Evolutionary conservation across 2,888 invertebrate genomes (phyloP), one percentile per base, ranked within the genome.

Genomic region (Chymomyza fuscimana): DNA sequence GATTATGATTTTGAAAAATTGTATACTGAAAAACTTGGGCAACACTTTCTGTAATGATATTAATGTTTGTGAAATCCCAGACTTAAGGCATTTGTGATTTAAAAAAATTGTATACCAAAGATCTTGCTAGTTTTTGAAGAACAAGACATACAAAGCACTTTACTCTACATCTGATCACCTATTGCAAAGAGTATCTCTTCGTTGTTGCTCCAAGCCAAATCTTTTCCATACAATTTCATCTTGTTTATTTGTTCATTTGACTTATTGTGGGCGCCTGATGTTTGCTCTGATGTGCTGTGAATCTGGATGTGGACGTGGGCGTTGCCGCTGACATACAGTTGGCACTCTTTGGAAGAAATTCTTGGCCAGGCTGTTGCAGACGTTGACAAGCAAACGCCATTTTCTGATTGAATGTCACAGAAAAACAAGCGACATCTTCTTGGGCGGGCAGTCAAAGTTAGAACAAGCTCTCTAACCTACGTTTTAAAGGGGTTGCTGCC

Each of bases 371-470:
- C 76, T 77, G 79, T 84, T 76, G 81, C 86, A 86, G 83, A 86
- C 86, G 86, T 89, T 89, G 90, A 89, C 89, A 90, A 88, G 89
- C 83, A 88, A 88, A 90, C 89, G 89, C 89, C 89, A 90, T 89
- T 89, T 83, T 83, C 80, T 89, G 90, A 89, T 90, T 89, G 89
- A 89, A 89, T 90, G 89, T 90, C 89, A 89, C 73, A 82, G 72
- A 88, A 82, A 83, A 74, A 74, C 69, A 74, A 73, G 62, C 60
- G 36, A n/a, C 36, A n/a, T 60, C 36, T 36, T 6, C 36, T 60
- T 54, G 54, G 16, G 54, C 54, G 40, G 40, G 6, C 40, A 46
- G 40, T 46, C 40, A 46, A 46, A 46, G 40, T 46, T 46, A 46
- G 40, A 46, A 46, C 40, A 46, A 46, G 40, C 12, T 32, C 9